These are phyloP conservation scores for Prietella phreatophila DNA, from an alignment of 2,113 vertebrate species.

Conservation along the genomic window DNA sequence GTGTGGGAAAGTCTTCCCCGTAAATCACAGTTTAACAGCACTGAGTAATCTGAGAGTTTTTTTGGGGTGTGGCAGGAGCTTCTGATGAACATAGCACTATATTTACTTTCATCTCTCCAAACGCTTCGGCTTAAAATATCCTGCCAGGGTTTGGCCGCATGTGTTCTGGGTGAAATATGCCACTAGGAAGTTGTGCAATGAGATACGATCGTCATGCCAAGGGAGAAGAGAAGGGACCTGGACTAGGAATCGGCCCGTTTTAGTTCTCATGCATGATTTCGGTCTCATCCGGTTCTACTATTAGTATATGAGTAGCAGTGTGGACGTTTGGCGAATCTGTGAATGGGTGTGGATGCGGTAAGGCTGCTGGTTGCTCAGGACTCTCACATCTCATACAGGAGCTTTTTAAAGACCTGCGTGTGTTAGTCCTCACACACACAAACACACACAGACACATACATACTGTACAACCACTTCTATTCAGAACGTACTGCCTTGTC, in stretches of 20 bases:
- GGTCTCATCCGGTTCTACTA: slow-evolving; percentile 22
- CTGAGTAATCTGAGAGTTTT: slow-evolving; percentile 48
- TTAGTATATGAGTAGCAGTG: not conserved
- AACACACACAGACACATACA: not conserved
- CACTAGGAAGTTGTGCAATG: slow-evolving; percentile 55
- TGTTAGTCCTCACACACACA: not conserved
- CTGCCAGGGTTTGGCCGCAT: slow-evolving; percentile 39
- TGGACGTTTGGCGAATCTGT: not conserved
- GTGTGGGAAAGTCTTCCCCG: slow-evolving; percentile 31
- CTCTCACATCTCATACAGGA: not conserved
- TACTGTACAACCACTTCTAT: not conserved
- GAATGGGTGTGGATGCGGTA: slow-evolving; percentile 21
- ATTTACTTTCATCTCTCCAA: slow-evolving; percentile 56
- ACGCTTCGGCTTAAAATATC: slow-evolving; percentile 56
- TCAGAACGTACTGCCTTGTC: not conserved
- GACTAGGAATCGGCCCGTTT: slow-evolving; percentile 9
- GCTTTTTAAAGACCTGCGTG: not conserved
- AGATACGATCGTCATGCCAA: slow-evolving; percentile 39
- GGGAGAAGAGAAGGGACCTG: slow-evolving; percentile 24
- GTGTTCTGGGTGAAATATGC: slow-evolving; percentile 51
- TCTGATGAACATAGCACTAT: slow-evolving; percentile 55
- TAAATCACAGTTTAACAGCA: slow-evolving; percentile 23
- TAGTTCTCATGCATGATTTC: slow-evolving; percentile 18
- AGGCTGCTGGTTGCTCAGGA: not conserved
- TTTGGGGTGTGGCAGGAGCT: slow-evolving; percentile 49